Base-by-base conservation (phyloP, 2,888 invertebrate species). In the Eurytoma californica region DNA sequence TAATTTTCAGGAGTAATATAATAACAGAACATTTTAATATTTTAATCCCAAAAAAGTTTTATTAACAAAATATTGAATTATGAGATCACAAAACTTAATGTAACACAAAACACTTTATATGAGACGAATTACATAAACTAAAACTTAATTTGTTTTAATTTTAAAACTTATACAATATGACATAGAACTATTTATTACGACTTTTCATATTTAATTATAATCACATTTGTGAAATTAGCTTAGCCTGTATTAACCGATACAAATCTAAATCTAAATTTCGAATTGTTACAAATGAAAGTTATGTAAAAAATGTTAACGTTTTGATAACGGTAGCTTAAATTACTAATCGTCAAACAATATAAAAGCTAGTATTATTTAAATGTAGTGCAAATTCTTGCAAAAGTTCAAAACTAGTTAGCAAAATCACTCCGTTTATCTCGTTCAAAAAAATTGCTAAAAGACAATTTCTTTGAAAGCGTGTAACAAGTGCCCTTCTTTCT, bases 361-460 rank as follows among this genome's bases (percentile, higher is more conserved):
- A 63, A 67, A 60, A 67, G 67, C 74, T 74, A 67, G 12, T 51
- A 66, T n/a, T 66, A 51, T 51, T n/a, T 24, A 51, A 67, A 75
- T 60, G 58, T 74, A 55, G 76, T 69, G 69, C 61, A 75, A 74
- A 74, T 20, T 60, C 63, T 53, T 75, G 53, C 51, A 68, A 66
- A 61, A 68, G 39, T 69, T 68, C 24, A 47, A 68, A 58, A 51
- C 14, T 63, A 57, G 30, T 57, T 66, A 66, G 20, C 66, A 73
- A 73, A 66, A 66, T 20, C 9, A 18, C 20, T 16, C 16, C 14
- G 28, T n/a, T 68, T 30, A 24, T 67, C 47, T n/a, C n/a, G 30
- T 18, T 39, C 16, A 63, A 47, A 47, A 14, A 63, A 63, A 63
- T 39, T 39, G 58, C 24, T 13, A 60, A 20, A 58, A 24, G 13